phyloP scores from a whole-genome alignment of 2,113 vertebrate species.

The Charina bottae region DNA sequence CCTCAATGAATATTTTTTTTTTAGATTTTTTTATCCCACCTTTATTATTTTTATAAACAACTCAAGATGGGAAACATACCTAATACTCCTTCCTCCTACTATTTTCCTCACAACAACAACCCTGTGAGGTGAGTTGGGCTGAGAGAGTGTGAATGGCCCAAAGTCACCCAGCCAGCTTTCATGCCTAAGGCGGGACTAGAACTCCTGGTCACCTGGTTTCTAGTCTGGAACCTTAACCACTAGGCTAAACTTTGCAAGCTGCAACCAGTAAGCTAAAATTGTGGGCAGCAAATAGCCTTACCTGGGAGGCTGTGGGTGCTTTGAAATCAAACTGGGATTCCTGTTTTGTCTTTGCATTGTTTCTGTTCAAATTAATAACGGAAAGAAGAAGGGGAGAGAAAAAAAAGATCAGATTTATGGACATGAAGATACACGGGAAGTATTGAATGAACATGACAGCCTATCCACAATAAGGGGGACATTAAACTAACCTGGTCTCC shows the following conservation, averaged over 20 bases:
- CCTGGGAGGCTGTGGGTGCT: constrained; percentile 82
- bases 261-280: not conserved
- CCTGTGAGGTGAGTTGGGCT: no score
- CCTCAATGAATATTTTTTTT: not conserved
- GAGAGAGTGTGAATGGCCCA: no score
- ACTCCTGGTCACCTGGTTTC: no score
- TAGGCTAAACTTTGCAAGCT: not conserved
- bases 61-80: no score
- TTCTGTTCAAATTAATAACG: constrained; percentile 77
- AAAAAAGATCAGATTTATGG: constrained; percentile 51
- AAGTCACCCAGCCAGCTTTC: no score
- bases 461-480: constrained; percentile 6
- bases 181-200: no score
- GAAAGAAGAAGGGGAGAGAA: constrained; percentile 11
- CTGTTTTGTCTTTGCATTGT: constrained; percentile 96
- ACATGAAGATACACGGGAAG: constrained; percentile 27
- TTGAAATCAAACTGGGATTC: constrained; percentile 93
- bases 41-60: no score
- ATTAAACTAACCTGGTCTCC: constrained; percentile 87
- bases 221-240: no score
- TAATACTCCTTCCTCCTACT: no score
- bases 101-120: no score
- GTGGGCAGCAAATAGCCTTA: constrained; percentile 58
- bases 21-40: no score
- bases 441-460: constrained; percentile 16